These are phyloP conservation scores for Acanthisitta chloris DNA, from an alignment of 2,113 vertebrate species.

Conservation along the genomic window DNA sequence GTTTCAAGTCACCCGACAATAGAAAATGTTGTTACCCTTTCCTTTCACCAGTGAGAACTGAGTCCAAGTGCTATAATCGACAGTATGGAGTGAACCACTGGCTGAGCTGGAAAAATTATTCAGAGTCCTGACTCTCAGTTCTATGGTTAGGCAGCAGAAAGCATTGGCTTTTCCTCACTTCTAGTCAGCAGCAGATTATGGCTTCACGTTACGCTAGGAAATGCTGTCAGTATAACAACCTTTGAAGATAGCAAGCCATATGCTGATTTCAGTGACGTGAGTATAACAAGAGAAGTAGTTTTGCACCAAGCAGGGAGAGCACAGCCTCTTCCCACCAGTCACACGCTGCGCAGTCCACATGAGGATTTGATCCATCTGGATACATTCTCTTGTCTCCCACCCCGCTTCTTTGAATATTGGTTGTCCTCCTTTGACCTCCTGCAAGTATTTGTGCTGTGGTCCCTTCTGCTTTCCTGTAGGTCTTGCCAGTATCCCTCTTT, in stretches of 20 bases:
- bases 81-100: neutral
- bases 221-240: slow-evolving; percentile 31
- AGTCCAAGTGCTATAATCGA: neutral
- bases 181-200: slow-evolving; percentile 27
- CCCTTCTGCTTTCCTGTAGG: neutral
- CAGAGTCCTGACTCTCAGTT: neutral
- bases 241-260: slow-evolving; percentile 44
- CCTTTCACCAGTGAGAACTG: slow-evolving; percentile 4
- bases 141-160: slow-evolving; percentile 4
- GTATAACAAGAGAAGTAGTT: neutral
- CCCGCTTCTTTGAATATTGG: accelerated
- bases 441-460: neutral
- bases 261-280: slow-evolving; percentile 24
- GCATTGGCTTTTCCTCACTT: slow-evolving; percentile 1
- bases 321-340: neutral
- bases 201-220: neutral
- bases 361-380: neutral
- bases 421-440: slow-evolving; percentile 3
- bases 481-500: neutral
- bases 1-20: slow-evolving; percentile 15
- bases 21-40: slow-evolving; percentile 7
- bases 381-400: neutral
- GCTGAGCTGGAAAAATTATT: neutral
- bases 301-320: neutral
- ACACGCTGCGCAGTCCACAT: accelerated